A percentile compares a stretch with the other conserved stretches of the same genome.
phyloP scores from a whole-genome alignment of 2,797 vertebrate genomes.

The Borostomias antarcticus region DNA sequence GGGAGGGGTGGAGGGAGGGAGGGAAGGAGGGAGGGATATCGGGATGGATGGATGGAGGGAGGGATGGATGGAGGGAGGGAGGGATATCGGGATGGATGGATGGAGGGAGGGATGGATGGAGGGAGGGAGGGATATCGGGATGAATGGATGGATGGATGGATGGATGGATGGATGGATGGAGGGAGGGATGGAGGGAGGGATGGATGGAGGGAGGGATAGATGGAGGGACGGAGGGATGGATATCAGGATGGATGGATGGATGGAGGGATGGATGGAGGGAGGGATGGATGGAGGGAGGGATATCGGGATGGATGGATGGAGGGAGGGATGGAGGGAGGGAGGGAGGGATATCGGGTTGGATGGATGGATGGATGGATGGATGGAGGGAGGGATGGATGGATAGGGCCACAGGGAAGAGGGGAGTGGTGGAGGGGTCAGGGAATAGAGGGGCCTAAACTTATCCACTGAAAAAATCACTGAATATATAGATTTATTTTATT shows the following conservation, averaged over 20 bases:
- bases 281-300: constrained; percentile 41
- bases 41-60: constrained; percentile 34
- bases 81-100: constrained; percentile 33
- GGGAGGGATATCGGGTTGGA: constrained; percentile 42
- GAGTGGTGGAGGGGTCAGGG: constrained; percentile 42
- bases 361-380: no score
- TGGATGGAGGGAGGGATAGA: constrained; percentile 36
- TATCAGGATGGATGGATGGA: constrained; percentile 32
- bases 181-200: constrained; percentile 49
- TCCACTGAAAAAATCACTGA: constrained; percentile 81
- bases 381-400: constrained; percentile 37
- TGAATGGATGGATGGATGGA: constrained; percentile 56
- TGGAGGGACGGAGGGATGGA: no score
- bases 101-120: no score
- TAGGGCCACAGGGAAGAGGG: constrained; percentile 42
- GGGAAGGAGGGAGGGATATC: constrained; percentile 56
- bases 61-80: constrained; percentile 50
- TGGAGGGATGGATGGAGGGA: constrained; percentile 52
- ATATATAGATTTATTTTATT: constrained; percentile 87
- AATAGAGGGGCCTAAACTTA: constrained; percentile 70
- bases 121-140: constrained; percentile 40
- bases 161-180: constrained; percentile 22
- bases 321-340: constrained; percentile 48
- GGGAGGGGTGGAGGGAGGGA: constrained; percentile 39
- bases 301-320: constrained; percentile 9